A percentile compares a stretch with the other conserved stretches of the same genome.
Evolutionary conservation across 35 echinoderm and acorn worm genomes (phyloP).

Genomic region (Eucidaris tribuloides): DNA sequence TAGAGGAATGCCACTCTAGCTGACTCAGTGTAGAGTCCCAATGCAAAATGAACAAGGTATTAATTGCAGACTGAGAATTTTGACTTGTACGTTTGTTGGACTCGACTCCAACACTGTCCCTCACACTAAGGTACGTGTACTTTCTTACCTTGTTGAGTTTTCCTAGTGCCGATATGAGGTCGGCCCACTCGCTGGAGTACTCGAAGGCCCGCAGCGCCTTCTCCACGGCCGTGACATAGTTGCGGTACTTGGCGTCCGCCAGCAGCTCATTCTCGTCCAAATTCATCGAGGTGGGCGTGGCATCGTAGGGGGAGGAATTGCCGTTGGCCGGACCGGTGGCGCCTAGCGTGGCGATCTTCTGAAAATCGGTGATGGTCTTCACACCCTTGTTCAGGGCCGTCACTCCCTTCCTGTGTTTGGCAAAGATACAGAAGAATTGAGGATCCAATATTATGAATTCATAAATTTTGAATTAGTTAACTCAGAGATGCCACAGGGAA

Average conservation of each 20-base stretch:
- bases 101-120: too few species aligned
- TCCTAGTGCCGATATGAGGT: conserved; percentile 92
- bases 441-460: too few species aligned
- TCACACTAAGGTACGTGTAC: too few species aligned
- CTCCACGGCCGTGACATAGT: conserved; percentile 81
- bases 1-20: too few species aligned
- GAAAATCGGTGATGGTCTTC: background rate
- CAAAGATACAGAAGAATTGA: too few species aligned
- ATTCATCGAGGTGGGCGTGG: conserved; percentile 67
- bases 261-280: conserved; percentile 84
- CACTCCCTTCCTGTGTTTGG: background rate
- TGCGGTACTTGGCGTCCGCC: conserved; percentile 76
- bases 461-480: too few species aligned
- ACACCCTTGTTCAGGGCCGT: conserved; percentile 4
- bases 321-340: conserved; percentile 33
- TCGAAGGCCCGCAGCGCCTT: conserved; percentile 95
- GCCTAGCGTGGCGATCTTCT: background rate
- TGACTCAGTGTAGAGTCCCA: too few species aligned
- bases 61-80: too few species aligned
- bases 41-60: too few species aligned
- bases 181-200: conserved; percentile 99
- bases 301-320: conserved; percentile 25
- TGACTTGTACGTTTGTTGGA: too few species aligned
- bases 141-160: conserved; percentile 95
- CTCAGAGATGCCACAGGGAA: too few species aligned